phyloP scores from a whole-genome alignment of 2,797 vertebrate species.

The Pseudocheirus occidentalis region DNA sequence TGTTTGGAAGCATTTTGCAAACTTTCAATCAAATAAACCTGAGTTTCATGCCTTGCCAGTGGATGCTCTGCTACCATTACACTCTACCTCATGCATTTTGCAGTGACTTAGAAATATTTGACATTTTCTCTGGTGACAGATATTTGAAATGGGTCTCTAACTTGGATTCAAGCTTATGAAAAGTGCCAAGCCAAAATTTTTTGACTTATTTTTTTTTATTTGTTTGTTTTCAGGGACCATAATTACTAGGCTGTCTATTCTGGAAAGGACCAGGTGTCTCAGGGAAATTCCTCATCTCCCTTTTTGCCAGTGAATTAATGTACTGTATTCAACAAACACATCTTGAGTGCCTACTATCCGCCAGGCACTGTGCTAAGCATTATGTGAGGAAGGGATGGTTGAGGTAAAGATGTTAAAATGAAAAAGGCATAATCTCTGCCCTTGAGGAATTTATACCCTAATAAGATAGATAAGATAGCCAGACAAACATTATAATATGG shows the following conservation, averaged over 20 bases:
- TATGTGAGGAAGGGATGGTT: not conserved
- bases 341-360: not conserved
- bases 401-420: not conserved
- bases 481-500: not conserved
- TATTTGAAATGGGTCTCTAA: not conserved
- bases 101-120: not conserved
- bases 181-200: not conserved
- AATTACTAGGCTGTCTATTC: conserved; percentile 8
- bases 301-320: not conserved
- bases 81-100: not conserved
- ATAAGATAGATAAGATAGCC: not conserved
- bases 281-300: not conserved
- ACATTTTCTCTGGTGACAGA: not conserved
- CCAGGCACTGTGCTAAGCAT: not conserved
- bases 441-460: not conserved
- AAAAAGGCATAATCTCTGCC: not conserved
- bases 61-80: accelerated
- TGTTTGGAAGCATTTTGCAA: not conserved
- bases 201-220: not conserved
- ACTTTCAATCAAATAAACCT: not conserved
- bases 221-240: conserved; percentile 20
- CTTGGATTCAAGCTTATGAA: not conserved
- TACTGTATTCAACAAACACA: not conserved
- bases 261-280: not conserved
- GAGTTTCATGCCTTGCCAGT: not conserved